phyloP scores from a whole-genome alignment of 2,113 vertebrate species.

The Micronycteris hirsuta region DNA sequence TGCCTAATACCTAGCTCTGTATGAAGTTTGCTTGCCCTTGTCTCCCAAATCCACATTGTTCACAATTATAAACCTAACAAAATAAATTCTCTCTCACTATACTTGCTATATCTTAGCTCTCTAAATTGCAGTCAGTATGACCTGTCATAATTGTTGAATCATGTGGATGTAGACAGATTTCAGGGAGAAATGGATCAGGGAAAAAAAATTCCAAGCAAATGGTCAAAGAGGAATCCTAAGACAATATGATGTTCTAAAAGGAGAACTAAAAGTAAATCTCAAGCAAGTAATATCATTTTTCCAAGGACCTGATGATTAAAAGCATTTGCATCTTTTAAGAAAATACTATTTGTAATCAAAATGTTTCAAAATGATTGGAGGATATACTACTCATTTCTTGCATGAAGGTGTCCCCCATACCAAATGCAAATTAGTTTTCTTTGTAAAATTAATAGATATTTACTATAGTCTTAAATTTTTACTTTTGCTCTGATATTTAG shows the following conservation, averaged over 20 bases:
- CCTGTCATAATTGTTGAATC: background rate
- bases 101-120: background rate
- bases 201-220: background rate
- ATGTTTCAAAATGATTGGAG: background rate
- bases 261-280: background rate
- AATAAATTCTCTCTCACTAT: background rate
- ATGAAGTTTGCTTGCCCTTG: background rate
- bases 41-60: background rate
- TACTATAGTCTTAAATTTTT: background rate
- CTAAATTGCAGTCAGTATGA: background rate
- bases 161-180: background rate
- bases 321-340: background rate
- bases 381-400: background rate
- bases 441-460: background rate
- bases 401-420: background rate
- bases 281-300: background rate
- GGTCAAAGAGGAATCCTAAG: background rate
- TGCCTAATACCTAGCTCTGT: background rate
- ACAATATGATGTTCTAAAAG: background rate
- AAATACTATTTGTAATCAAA: background rate
- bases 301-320: background rate
- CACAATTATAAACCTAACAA: background rate
- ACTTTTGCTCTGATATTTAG: background rate
- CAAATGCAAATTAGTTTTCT: background rate
- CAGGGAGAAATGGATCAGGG: background rate